Conservation (phyloP, 2,888 invertebrate genomes). For the Microchrysa polita region DNA sequence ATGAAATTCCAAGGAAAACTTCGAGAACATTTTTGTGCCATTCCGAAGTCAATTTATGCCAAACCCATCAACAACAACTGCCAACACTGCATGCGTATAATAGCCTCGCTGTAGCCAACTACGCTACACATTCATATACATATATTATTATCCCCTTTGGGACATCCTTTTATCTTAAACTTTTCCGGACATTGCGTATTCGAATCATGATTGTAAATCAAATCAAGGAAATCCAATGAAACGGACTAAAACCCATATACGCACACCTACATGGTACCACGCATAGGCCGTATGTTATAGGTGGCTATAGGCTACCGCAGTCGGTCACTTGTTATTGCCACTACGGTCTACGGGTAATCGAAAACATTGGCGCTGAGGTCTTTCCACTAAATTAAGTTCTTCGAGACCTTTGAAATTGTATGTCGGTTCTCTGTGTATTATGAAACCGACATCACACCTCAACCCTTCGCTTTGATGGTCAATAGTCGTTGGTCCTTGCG, state of each 20-base stretch:
- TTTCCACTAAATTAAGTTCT: slow-evolving; percentile 17
- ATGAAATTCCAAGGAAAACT: background rate
- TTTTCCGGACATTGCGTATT: slow-evolving; percentile 18
- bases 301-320: background rate
- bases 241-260: background rate
- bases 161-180: slow-evolving; percentile 6
- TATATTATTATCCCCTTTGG: background rate
- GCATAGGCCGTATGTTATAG: too few species aligned
- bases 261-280: background rate
- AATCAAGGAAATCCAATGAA: background rate
- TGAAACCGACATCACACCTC: too few species aligned
- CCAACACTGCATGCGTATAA: too few species aligned
- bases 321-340: background rate
- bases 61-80: too few species aligned
- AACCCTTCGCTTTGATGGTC: background rate
- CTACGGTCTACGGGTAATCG: background rate
- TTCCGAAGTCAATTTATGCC: background rate
- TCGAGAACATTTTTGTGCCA: background rate
- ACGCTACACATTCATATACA: background rate
- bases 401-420: slow-evolving; percentile 10
- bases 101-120: too few species aligned
- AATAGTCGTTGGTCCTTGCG: background rate
- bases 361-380: background rate
- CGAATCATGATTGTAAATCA: slow-evolving; percentile 15
- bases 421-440: too few species aligned